A percentile compares a stretch with the other conserved stretches of the same genome.
These are phyloP conservation scores for Dryobates pubescens DNA, from an alignment of 2,797 vertebrate genomes.

Conservation along the genomic window DNA sequence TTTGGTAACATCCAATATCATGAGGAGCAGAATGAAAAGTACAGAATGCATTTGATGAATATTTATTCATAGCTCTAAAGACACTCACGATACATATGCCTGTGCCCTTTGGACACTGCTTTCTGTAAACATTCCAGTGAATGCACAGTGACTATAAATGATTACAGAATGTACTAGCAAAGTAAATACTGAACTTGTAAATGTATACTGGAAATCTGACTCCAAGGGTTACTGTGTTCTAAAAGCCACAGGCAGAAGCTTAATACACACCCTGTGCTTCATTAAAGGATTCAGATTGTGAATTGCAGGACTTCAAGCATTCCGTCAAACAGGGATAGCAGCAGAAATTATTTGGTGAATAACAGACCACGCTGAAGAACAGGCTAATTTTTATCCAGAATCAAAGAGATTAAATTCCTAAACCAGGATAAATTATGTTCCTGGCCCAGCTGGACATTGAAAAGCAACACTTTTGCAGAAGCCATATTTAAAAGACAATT, in stretches of 20 bases:
- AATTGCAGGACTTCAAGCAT: background rate
- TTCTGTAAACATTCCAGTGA: constrained; percentile 48
- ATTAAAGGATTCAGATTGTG: background rate
- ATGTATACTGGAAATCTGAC: background rate
- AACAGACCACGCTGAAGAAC: background rate
- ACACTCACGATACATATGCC: background rate
- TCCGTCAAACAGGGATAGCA: background rate
- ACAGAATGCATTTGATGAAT: constrained; percentile 35
- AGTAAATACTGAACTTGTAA: constrained; percentile 31
- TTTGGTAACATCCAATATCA: constrained; percentile 42
- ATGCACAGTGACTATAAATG: background rate
- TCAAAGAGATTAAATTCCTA: background rate
- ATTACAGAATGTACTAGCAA: constrained; percentile 36
- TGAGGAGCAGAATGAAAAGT: background rate
- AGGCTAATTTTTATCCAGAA: background rate
- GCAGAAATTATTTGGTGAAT: background rate
- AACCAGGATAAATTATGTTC: background rate
- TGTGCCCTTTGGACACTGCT: constrained; percentile 34
- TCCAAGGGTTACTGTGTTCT: background rate
- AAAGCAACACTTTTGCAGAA: background rate
- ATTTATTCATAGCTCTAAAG: constrained; percentile 44
- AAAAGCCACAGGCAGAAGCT: background rate
- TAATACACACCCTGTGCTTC: background rate
- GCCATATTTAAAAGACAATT: background rate
- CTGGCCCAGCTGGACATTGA: background rate